A percentile compares a stretch with the other conserved stretches of the same genome.
phyloP scores from a whole-genome alignment of 2,888 invertebrate genomes.

The Thysanoteuthis rhombus region DNA sequence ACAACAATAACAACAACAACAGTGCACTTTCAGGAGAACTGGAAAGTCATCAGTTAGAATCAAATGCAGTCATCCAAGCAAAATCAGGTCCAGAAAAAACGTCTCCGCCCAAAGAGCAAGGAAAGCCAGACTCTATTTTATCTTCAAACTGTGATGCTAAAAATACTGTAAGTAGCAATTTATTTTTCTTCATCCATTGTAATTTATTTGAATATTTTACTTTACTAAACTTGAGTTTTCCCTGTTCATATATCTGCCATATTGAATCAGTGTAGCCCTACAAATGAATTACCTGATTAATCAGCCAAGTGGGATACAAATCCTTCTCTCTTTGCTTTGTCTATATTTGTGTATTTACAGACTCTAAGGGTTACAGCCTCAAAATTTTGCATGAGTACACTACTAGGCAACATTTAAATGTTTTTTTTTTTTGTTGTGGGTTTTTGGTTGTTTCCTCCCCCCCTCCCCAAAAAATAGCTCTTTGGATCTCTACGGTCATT shows the following conservation, averaged over 20 bases:
- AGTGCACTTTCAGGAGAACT: not conserved
- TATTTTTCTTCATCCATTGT: not conserved
- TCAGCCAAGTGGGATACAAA: not conserved
- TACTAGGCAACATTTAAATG: too few species aligned
- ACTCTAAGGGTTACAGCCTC: too few species aligned
- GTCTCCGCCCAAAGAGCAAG: not conserved
- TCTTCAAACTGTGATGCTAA: conserved; percentile 57
- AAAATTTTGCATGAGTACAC: too few species aligned
- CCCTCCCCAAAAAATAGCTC: too few species aligned
- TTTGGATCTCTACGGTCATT: too few species aligned
- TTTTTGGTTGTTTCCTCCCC: too few species aligned
- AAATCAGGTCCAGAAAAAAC: not conserved
- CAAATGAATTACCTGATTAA: not conserved
- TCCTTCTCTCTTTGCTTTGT: not conserved
- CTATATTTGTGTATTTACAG: too few species aligned
- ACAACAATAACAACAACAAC: too few species aligned
- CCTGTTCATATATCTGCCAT: not conserved
- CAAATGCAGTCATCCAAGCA: not conserved
- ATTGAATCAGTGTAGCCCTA: too few species aligned
- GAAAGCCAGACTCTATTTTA: conserved; percentile 37
- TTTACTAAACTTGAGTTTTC: not conserved
- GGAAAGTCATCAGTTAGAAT: not conserved
- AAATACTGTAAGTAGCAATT: conserved; percentile 49
- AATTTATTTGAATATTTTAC: not conserved
- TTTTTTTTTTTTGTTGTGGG: too few species aligned